Percentiles rank a stretch among this genome's conserved stretches.
phyloP scores from a whole-genome alignment of 2,888 invertebrate genomes.

The Xylota segnis region DNA sequence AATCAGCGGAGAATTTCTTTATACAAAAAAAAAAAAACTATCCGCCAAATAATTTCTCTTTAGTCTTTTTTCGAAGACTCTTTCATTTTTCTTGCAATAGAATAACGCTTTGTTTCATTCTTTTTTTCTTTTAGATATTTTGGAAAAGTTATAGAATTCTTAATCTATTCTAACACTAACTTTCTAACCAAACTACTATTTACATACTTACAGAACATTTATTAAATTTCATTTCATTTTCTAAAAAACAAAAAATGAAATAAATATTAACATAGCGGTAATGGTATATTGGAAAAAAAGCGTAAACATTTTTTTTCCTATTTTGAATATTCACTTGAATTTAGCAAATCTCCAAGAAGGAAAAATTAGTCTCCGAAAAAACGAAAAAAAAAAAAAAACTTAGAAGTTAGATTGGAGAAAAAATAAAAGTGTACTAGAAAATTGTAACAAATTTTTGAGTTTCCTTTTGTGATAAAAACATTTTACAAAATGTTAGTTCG shows the following conservation, averaged over 20 bases:
- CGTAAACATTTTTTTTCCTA: conserved; percentile 43
- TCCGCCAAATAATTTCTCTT: conserved; percentile 28
- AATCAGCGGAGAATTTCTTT: conserved; percentile 25
- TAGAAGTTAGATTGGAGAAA: neutral
- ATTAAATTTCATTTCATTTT: conserved; percentile 59
- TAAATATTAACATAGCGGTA: conserved; percentile 42
- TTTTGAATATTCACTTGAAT: conserved; percentile 59
- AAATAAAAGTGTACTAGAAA: neutral
- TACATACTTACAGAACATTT: conserved; percentile 69
- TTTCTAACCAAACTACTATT: conserved; percentile 49
- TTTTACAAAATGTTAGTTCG: conserved; percentile 8
- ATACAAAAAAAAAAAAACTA: conserved; percentile 16
- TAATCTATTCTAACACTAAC: conserved; percentile 38
- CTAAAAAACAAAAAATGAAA: conserved; percentile 40
- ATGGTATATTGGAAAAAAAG: conserved; percentile 58
- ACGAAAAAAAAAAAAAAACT: neutral
- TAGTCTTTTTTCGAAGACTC: conserved; percentile 2
- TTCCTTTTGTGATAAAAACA: neutral
- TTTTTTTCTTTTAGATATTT: conserved; percentile 20
- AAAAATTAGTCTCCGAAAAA: neutral
- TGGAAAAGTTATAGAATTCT: conserved; percentile 22
- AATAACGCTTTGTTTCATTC: conserved; percentile 33
- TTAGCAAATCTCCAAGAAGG: conserved; percentile 33
- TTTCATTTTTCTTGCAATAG: neutral
- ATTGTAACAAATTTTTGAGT: conserved; percentile 21